These are phyloP conservation scores for Hirundo rustica DNA, from an alignment of 2,797 vertebrate species.

Conservation along the genomic window DNA sequence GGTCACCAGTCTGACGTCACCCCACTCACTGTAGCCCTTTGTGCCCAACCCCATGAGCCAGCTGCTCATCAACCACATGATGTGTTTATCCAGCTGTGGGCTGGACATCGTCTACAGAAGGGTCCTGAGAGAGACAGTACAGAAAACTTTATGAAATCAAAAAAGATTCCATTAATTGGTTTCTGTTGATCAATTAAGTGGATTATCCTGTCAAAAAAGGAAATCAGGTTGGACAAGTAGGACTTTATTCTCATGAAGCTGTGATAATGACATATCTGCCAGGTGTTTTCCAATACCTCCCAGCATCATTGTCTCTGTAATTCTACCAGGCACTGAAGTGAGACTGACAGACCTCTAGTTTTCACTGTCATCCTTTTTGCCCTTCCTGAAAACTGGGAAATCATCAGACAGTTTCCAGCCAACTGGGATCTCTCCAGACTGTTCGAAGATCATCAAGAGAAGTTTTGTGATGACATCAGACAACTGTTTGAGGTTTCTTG, in stretches of 20 bases:
- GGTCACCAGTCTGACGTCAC: background rate
- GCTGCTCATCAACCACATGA: background rate
- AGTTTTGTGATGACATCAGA: background rate
- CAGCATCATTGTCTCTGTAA: background rate
- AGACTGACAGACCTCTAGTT: background rate
- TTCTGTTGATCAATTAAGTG: background rate
- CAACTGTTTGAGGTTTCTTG: background rate
- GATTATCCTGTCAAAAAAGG: background rate
- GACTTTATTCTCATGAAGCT: background rate
- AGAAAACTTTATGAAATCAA: background rate
- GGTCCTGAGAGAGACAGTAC: background rate
- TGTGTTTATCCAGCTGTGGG: background rate
- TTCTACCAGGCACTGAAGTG: background rate
- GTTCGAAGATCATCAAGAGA: background rate
- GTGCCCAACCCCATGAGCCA: accelerated
- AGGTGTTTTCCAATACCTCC: background rate
- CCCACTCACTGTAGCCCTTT: background rate
- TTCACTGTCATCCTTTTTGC: background rate
- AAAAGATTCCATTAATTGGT: background rate
- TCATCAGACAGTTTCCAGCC: background rate
- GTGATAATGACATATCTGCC: background rate
- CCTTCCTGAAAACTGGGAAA: background rate
- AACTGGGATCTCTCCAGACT: background rate
- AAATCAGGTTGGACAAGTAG: background rate
- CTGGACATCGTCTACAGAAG: background rate